Percentiles rank a stretch among this genome's conserved stretches.
These are phyloP conservation scores for Ctenopoma multispine DNA, from an alignment of 2,797 vertebrate species.

Conservation along the genomic window DNA sequence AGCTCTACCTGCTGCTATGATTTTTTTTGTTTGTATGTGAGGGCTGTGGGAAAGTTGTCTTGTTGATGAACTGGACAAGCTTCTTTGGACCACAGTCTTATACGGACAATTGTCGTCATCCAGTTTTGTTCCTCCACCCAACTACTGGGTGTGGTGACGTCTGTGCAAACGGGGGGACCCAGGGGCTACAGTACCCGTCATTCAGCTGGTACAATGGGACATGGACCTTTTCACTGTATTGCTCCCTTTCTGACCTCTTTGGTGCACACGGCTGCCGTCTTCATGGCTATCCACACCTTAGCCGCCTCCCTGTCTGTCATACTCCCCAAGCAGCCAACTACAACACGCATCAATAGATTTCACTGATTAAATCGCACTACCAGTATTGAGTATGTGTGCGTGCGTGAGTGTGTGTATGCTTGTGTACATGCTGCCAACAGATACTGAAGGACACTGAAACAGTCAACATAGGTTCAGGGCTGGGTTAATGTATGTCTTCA, in stretches of 20 bases:
- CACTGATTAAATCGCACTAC: constrained; percentile 79
- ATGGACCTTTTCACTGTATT: constrained; percentile 88
- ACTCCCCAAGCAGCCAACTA: constrained; percentile 54
- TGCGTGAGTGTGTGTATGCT: constrained; percentile 14
- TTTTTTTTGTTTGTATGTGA: constrained; percentile 72
- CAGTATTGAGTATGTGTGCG: constrained; percentile 78
- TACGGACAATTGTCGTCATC: constrained; percentile 70
- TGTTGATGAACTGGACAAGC: constrained; percentile 72
- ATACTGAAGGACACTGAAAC: constrained; percentile 80
- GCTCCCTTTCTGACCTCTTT: constrained; percentile 78
- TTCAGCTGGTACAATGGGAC: constrained; percentile 78
- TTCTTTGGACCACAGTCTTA: constrained; percentile 77
- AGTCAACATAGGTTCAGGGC: constrained; percentile 51
- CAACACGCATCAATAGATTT: constrained; percentile 69
- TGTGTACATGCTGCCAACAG: constrained; percentile 72
- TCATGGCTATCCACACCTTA: constrained; percentile 59
- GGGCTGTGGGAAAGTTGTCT: constrained; percentile 68
- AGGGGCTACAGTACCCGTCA: constrained; percentile 71
- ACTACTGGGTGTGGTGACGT: constrained; percentile 62
- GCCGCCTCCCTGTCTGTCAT: constrained; percentile 61
- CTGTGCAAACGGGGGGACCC: constrained; percentile 61
- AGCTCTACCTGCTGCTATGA: constrained; percentile 88
- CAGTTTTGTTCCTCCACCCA: constrained; percentile 73
- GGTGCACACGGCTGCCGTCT: constrained; percentile 74
- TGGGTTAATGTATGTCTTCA: constrained; percentile 48